Percentiles rank a stretch among this genome's conserved stretches.
phyloP scores from a whole-genome alignment of 2,113 vertebrate genomes.

The Anolis carolinensis region DNA sequence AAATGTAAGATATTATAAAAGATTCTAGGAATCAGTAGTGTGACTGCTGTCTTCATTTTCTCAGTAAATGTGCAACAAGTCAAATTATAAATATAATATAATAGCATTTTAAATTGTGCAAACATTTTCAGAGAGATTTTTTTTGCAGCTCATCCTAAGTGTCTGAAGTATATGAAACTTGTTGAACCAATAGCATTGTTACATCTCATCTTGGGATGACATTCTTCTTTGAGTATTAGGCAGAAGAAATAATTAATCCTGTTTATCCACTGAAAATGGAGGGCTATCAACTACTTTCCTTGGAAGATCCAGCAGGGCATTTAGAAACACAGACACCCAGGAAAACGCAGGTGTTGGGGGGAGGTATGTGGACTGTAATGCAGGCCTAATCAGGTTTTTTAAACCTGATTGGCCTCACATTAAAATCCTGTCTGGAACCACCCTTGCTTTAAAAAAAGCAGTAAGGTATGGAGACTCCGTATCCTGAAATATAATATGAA shows the following conservation, averaged over 20 bases:
- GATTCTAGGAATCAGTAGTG: not conserved
- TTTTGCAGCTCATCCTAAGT: not conserved
- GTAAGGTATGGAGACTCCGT: not conserved
- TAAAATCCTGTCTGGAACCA: no score
- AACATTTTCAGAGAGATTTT: not conserved
- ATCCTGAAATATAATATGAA: not conserved
- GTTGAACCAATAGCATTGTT: constrained; percentile 7
- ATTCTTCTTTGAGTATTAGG: not conserved
- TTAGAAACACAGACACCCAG: no score
- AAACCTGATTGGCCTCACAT: no score
- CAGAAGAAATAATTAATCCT: not conserved
- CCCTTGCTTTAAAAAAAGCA: not conserved
- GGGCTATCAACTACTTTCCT: not conserved
- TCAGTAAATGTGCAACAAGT: not conserved
- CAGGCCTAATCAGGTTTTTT: no score
- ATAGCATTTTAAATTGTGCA: rapidly evolving
- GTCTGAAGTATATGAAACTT: not conserved
- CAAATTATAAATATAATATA: not conserved
- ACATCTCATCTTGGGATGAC: constrained; percentile 17
- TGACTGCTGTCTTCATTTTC: not conserved
- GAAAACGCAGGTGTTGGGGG: no score
- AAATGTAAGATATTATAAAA: not conserved
- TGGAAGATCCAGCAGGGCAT: no score
- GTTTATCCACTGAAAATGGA: constrained; percentile 4
- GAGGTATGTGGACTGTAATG: no score